A percentile compares a stretch with the other conserved stretches of the same genome.
phyloP scores from a whole-genome alignment of 2,797 vertebrate species.

The Chromis chromis region DNA sequence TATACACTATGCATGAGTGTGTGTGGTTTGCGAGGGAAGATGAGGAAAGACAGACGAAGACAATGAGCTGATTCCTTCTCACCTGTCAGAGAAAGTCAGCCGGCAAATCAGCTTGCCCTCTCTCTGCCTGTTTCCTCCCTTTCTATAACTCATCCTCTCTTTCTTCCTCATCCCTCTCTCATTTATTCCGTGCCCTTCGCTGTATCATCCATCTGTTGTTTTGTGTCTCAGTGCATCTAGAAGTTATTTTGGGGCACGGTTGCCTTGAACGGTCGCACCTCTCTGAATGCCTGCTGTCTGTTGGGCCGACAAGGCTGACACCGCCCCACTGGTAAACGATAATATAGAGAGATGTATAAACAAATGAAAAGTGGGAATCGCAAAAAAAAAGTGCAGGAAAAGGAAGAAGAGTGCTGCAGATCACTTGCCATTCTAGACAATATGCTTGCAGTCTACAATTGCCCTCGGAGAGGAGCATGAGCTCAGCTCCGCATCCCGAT shows the following conservation, averaged over 20 bases:
- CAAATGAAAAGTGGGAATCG: constrained; percentile 43
- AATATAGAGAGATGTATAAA: constrained; percentile 37
- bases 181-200: constrained; percentile 59
- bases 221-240: constrained; percentile 59
- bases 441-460: constrained; percentile 47
- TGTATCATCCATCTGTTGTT: constrained; percentile 68
- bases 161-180: constrained; percentile 19
- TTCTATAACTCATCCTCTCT: constrained; percentile 2
- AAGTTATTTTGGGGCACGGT: constrained; percentile 77
- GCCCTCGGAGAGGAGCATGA: constrained; percentile 59
- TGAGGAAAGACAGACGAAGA: constrained; percentile 52
- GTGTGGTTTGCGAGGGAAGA: constrained; percentile 20
- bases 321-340: constrained; percentile 47
- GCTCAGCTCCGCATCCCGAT: constrained; percentile 57
- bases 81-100: constrained; percentile 70
- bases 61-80: constrained; percentile 69
- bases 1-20: constrained; percentile 28
- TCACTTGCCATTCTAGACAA: constrained; percentile 49
- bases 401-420: constrained; percentile 38
- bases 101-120: constrained; percentile 40
- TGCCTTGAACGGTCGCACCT: constrained; percentile 71
- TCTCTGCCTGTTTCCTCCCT: constrained; percentile 37
- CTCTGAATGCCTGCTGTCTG: constrained; percentile 61
- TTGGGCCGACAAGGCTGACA: constrained; percentile 60
- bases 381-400: constrained; percentile 34